These are phyloP conservation scores for Ormia ochracea DNA, from an alignment of 2,888 invertebrate species.

Conservation along the genomic window DNA sequence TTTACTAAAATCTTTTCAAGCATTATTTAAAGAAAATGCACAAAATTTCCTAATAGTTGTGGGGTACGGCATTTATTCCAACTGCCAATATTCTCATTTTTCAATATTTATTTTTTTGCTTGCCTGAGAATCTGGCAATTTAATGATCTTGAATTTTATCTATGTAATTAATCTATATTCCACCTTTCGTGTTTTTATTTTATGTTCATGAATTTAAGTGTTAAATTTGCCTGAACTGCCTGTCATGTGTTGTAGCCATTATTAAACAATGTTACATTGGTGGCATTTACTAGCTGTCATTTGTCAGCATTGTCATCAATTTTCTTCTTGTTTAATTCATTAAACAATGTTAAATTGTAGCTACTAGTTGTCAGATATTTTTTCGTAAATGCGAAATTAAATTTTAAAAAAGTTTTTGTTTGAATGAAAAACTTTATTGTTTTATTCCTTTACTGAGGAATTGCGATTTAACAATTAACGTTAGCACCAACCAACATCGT, in stretches of 20 bases:
- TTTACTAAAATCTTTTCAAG: too few species aligned
- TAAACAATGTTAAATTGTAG: conserved; percentile 4
- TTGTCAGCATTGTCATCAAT: conserved; percentile 47
- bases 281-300: conserved; percentile 45
- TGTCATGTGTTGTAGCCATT: conserved; percentile 10
- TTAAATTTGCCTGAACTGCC: not conserved
- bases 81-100: too few species aligned
- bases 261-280: conserved; percentile 20
- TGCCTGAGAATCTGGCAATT: too few species aligned
- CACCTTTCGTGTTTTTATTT: not conserved
- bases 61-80: too few species aligned
- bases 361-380: not conserved
- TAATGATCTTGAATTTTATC: not conserved
- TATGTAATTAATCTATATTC: not conserved
- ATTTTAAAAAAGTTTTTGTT: not conserved
- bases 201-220: not conserved
- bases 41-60: too few species aligned
- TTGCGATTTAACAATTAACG: conserved; percentile 27
- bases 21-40: too few species aligned
- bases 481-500: conserved; percentile 1
- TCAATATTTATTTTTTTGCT: not conserved
- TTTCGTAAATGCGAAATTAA: not conserved
- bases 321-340: conserved; percentile 21
- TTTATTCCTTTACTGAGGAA: not conserved
- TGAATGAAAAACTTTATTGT: not conserved